Evolutionary conservation across 2,888 invertebrate species (phyloP), one percentile per base, ranked within the genome.

Genomic region (Chrysomela aeneicollis): DNA sequence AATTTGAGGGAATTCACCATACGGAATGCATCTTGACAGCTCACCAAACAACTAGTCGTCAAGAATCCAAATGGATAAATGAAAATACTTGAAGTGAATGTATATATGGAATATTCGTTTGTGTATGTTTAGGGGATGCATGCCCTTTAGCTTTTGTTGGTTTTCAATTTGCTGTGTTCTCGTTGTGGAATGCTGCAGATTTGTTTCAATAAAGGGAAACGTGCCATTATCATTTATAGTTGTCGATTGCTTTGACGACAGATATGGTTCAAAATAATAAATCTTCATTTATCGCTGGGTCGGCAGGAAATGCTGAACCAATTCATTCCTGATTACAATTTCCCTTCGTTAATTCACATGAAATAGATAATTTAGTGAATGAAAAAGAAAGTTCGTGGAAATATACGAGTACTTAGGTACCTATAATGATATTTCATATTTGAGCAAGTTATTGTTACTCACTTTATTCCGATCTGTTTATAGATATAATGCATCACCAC

Each of bases 131-230:
- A 61, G 61, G 53, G 52, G 22, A 46, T 61, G 61, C 61, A 61
- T 53, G 61, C 18, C 46, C 15, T 22, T 47, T 17, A 53, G 61
- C 61, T 61, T 61, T 51, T 37, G 32, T 52, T 46, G 26, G 42
- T 42, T 37, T 70, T 70, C 53, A 54, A 42, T 22, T 55, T 19
- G 32, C 15, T 42, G 55, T 55, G 37, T 22, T 55, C 42, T 42
- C 55, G 17, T 55, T 42, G 42, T 22, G 37, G 55, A 42, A 42
- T 42, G n/a, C 10, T 21, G 55, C 19, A 37, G 12, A 1, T 46
- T 30, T 46, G 30, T 26, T 57, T 46, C 18, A 32, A 47, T 26
- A 26, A 15, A 57, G 37, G 21, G 22, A 42, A 26, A 55, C 10
- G 15, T 8, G 15, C 35, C 15, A 42, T n/a, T 15, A 42, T 42